Conservation (phyloP, 2,113 vertebrate genomes). For the Ahaetulla prasina region DNA sequence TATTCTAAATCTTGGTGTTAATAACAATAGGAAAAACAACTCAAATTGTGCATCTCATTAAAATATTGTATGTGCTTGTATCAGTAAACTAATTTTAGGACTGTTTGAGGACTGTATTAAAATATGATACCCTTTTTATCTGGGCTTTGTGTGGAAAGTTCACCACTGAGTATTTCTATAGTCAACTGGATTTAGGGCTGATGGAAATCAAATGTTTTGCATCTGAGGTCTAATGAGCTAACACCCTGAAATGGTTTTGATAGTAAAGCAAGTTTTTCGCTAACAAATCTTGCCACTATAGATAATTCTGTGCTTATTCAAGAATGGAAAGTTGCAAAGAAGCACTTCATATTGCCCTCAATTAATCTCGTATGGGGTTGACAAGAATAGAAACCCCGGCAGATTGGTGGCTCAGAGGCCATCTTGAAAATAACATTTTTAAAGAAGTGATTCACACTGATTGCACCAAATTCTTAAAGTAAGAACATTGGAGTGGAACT, state of each 20-base stretch:
- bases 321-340: constrained; percentile 41
- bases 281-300: constrained; percentile 36
- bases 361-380: constrained; percentile 54
- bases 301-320: constrained; percentile 46
- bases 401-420: constrained; percentile 39
- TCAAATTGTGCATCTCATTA: not conserved
- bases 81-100: constrained; percentile 52
- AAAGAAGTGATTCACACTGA: constrained; percentile 37
- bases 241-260: not conserved
- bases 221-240: constrained; percentile 13
- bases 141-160: not conserved
- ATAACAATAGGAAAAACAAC: not conserved
- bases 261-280: constrained; percentile 27
- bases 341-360: constrained; percentile 51
- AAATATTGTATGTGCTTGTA: constrained; percentile 42
- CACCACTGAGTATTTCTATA: not conserved
- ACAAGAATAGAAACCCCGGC: constrained; percentile 33
- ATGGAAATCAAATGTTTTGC: constrained; percentile 21
- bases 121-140: not conserved
- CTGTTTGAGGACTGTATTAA: not conserved
- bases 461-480: constrained; percentile 52
- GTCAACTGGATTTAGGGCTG: not conserved
- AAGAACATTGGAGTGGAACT: constrained; percentile 48
- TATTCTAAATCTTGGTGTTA: constrained; percentile 9
- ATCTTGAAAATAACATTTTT: constrained; percentile 23